Conservation (phyloP, 2,797 vertebrate genomes). For the Fundulus diaphanus region DNA sequence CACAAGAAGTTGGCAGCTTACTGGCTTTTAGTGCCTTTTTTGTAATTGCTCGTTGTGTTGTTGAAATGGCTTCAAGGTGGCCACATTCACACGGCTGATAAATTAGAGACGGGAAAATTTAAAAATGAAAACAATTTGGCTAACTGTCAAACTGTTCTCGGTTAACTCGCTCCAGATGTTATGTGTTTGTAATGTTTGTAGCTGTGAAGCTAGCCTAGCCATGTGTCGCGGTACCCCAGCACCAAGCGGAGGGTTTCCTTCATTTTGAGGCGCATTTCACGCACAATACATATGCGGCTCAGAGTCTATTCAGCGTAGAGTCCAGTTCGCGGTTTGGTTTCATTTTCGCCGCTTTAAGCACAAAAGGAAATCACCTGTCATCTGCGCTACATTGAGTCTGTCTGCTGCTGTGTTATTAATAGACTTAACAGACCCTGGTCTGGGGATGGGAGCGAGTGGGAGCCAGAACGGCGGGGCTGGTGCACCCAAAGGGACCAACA, state of each 20-base stretch:
- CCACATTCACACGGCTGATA: not conserved
- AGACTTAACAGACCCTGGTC: constrained; percentile 90
- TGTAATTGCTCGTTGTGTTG: not conserved
- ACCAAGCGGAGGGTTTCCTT: not conserved
- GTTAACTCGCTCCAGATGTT: not conserved
- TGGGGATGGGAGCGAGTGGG: constrained; percentile 84
- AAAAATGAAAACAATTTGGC: not conserved
- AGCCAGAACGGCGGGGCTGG: constrained; percentile 80
- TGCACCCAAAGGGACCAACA: constrained; percentile 85
- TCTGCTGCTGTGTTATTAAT: constrained; percentile 62
- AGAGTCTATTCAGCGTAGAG: not conserved
- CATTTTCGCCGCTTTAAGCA: constrained; percentile 14
- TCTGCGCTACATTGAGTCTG: constrained; percentile 16
- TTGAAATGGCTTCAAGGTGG: not conserved
- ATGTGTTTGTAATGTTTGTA: constrained; percentile 12
- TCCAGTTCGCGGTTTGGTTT: constrained; percentile 9
- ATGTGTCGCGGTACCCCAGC: not conserved
- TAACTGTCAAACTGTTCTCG: not conserved
- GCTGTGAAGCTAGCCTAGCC: constrained; percentile 10
- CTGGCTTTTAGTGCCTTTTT: constrained; percentile 10
- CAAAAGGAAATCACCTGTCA: constrained; percentile 48
- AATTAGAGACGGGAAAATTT: not conserved
- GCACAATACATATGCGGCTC: accelerated
- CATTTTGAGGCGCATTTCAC: not conserved
- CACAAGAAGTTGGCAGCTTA: constrained; percentile 42